Base-by-base conservation (phyloP, 64 coral and sea anemone species). In the Pachyseris speciosa region DNA sequence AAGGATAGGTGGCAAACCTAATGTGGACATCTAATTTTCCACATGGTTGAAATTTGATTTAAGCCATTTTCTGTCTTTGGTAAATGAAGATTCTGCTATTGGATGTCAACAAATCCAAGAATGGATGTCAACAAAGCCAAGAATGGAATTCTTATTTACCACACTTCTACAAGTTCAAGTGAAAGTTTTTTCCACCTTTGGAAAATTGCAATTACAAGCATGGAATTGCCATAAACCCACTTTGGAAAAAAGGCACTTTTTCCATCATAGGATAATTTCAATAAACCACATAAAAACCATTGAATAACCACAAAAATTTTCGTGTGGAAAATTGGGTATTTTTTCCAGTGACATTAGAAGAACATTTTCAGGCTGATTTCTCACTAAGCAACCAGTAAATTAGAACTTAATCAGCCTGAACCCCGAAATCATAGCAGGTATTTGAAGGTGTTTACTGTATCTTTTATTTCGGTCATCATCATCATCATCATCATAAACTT, bases 171-270 rank as follows among this genome's bases (percentile, higher is more conserved):
- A 0, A 65, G 25, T 65, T 65, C 28, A 24, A 7, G 1, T 65
- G 61, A 24, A 30, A 65, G 28, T 65, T 27, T 28, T 65, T 65
- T 65, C 61, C 61, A 65, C 61, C 61, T 65, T 65, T 65, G 61
- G 61, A 65, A 65, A 31, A 65, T 65, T 11, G n/a, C 61, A 27
- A 65, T 65, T 24, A n/a, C 61, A 1, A 65, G 7, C 61, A 65
- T 65, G 61, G 61, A 65, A 65, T 27, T 65, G 61, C 28, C 25
- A 24, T 27, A 65, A 10, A 65, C n/a, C 61, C 61, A 65, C 61
- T 65, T 65, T 65, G 61, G 61, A 65, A 65, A 65, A 65, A 65
- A 65, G 61, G 61, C 61, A 27, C n/a, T 65, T 65, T 65, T 65
- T 65, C 61, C 61, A 65, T 0, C 25, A 24, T 27, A 24, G 28